A percentile compares a stretch with the other conserved stretches of the same genome.
phyloP scores from a whole-genome alignment of 2,888 invertebrate species.

The Tipula helvola region DNA sequence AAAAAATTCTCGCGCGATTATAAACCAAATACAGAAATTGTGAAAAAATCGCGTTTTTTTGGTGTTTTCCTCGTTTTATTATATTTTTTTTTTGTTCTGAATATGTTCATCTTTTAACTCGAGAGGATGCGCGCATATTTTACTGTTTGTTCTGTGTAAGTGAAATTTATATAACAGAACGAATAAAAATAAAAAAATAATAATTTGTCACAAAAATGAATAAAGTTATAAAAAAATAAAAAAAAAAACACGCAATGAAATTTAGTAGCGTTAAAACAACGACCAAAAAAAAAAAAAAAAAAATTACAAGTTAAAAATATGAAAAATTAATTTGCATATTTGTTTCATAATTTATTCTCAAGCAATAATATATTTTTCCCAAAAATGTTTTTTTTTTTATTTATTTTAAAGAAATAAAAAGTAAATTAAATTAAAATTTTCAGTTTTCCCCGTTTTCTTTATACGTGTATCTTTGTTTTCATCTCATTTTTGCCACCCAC shows the following conservation, averaged over 20 bases:
- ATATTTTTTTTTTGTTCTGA: background rate
- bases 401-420: slow-evolving; percentile 4
- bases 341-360: slow-evolving; percentile 4
- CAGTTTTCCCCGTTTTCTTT: background rate
- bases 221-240: background rate
- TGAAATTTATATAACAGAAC: background rate
- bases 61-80: background rate
- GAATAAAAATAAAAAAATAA: background rate
- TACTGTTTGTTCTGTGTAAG: background rate
- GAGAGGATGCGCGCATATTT: background rate
- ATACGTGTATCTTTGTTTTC: background rate
- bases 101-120: background rate
- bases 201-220: background rate
- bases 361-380: background rate
- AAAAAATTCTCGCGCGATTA: background rate
- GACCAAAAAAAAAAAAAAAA: background rate
- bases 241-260: background rate
- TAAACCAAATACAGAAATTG: background rate
- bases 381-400: background rate
- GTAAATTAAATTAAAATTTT: background rate
- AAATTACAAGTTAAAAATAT: background rate
- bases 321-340: slow-evolving; percentile 4
- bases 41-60: background rate
- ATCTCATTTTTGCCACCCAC: background rate
- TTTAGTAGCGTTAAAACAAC: background rate